Base-by-base conservation (phyloP, 1,140 invertebrate species). In the Myzus persicae region DNA sequence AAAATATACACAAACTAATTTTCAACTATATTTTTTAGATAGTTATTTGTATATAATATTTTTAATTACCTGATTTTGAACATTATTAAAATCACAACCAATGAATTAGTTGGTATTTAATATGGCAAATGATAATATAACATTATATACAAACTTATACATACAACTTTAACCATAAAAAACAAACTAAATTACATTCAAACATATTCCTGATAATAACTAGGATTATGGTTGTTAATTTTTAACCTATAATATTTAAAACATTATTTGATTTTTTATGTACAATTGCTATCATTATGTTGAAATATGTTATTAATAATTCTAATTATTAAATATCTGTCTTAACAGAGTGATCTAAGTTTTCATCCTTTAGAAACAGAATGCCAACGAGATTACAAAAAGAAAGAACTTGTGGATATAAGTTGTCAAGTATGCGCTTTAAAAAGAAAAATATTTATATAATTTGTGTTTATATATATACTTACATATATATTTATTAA, bases 341-440 rank as follows among this genome's bases (percentile, higher is more conserved):
- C 14, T 18, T 84, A 51, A 51, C 36, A 93, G 91, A 93, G 26
- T 93, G 91, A 93, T 51, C 67, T 93, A 85, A 51, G 38, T 42
- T 93, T 93, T 40, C 67, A 93, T 85, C 91, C 91, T 20, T 85
- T 93, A 22, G 91, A 93, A 93, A 93, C 91, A 20, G 91, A 93
- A 93, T 93, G 91, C n/a, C 46, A 93, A n/a, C 81, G 46, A 20
- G 91, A 85, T 82, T 93, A 93, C 11, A 93, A 85, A 85, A 93
- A 93, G 24, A 93, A 93, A 84, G 76, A 93, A 40, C 24, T 93
- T 42, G 91, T 93, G 24, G 91, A 93, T 51, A 93, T 93, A 48
- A 93, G 91, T 93, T 93, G 91, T 67, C 91, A 93, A 51, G 91
- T 93, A 82, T 54, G 81, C 3, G 7, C 36, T 54, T 31, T 42